Base-by-base conservation (phyloP, 1,140 invertebrate species). In the Ditylenchus dipsaci region DNA sequence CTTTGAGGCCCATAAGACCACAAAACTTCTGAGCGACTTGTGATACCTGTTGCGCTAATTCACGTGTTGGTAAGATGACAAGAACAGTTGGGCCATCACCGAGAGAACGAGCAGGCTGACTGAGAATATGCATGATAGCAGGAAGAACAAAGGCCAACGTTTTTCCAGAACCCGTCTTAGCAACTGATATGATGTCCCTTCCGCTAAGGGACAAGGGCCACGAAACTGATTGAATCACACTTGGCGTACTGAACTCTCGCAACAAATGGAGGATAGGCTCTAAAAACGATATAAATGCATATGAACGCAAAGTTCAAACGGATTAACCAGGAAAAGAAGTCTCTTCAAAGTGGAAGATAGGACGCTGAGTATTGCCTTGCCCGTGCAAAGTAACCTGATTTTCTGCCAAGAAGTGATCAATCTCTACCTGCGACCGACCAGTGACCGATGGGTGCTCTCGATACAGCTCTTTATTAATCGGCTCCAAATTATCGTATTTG, bases 21-120 rank as follows among this genome's bases (percentile, higher is more conserved):
- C 33, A 38, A 23, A 88, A 88, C 49, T 88, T 88, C 82, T 96
- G 93, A 81, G 93, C 33, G 11, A 38, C 33, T 38, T 38, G 33
- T 38, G 3, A 88, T 77, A 96, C 95, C 85, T 97, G 94, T 81
- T 96, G 93, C 1, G 94, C 94, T 67, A 97, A 85, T 84, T 97
- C 94, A 81, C 94, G 85, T 1, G 94, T 97, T 1, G 94, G 94
- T 29, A 93, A 91, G 49, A 97, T 85, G 23, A 96, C 89, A 3
- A 97, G 85, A 27, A 82, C 83, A 15, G 57, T 56, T 1, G 80
- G 77, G 26, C 80, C 80, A 1, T 80, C 81, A 91, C 58, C 68
- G 49, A 45, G 57, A 57, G 13, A 56, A 65, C 15, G 59, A 45
- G 53, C 76, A 65, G 19, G 53, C 65, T 21, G 88, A 88, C 82